Conservation (phyloP, 2,797 vertebrate species). For the Naso thynnoides region DNA sequence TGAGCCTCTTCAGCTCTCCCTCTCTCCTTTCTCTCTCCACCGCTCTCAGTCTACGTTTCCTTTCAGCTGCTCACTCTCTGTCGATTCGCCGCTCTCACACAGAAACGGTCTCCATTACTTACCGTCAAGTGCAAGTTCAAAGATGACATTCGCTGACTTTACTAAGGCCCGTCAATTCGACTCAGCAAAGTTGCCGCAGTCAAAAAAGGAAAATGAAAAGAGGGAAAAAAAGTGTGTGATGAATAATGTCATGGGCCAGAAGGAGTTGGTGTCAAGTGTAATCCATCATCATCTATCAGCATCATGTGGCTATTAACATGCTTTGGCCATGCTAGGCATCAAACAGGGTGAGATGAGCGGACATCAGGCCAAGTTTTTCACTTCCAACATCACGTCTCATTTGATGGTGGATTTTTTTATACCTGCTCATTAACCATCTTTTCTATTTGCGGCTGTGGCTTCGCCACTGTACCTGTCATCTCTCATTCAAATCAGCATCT, state of each 20-base stretch:
- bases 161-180: slow-evolving; percentile 53
- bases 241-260: slow-evolving; percentile 46
- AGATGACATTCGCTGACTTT: slow-evolving; percentile 67
- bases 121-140: slow-evolving; percentile 70
- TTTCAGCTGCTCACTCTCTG: slow-evolving; percentile 54
- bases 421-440: slow-evolving; percentile 69
- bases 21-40: slow-evolving; percentile 27
- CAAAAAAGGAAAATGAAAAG: slow-evolving; percentile 28
- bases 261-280: slow-evolving; percentile 54
- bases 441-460: slow-evolving; percentile 43
- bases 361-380: slow-evolving; percentile 38
- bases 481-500: slow-evolving; percentile 67
- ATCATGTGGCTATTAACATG: slow-evolving; percentile 47
- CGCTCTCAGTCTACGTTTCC: slow-evolving; percentile 46
- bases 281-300: slow-evolving; percentile 59
- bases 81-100: slow-evolving; percentile 55
- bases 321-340: slow-evolving; percentile 41
- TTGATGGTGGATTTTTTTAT: slow-evolving; percentile 4
- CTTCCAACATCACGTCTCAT: slow-evolving; percentile 15
- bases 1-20: slow-evolving; percentile 45
- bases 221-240: neutral
- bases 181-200: slow-evolving; percentile 37
- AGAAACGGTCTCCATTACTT: slow-evolving; percentile 63
- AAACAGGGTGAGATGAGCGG: slow-evolving; percentile 41
- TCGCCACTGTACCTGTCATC: slow-evolving; percentile 66